phyloP scores from a whole-genome alignment of 2,888 invertebrate species.

The Cephus pygmeus region DNA sequence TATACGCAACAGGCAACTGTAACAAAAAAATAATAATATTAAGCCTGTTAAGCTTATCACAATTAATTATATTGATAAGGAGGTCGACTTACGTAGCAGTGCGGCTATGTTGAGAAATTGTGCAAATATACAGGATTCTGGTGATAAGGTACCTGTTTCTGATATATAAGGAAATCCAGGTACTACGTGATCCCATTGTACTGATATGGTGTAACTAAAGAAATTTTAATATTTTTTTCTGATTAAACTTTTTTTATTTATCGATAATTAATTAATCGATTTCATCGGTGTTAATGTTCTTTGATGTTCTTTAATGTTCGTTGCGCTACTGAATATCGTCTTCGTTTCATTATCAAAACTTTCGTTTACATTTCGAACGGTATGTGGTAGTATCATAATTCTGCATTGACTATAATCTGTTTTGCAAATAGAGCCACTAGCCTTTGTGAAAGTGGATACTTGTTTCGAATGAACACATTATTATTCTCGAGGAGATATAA shows the following conservation, averaged over 20 bases:
- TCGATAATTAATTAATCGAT: too few species aligned
- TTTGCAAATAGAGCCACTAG: constrained; percentile 12
- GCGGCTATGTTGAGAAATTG: constrained; percentile 71
- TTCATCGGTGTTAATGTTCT: too few species aligned
- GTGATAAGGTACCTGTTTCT: constrained; percentile 71
- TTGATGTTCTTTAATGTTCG: too few species aligned
- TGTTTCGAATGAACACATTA: constrained; percentile 12
- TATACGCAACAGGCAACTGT: constrained; percentile 69
- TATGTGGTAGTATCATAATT: background rate
- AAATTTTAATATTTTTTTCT: background rate
- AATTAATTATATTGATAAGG: too few species aligned
- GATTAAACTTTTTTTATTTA: too few species aligned
- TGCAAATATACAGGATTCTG: constrained; percentile 75
- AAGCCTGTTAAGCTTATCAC: too few species aligned
- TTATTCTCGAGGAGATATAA: constrained; percentile 16
- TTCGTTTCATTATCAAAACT: background rate
- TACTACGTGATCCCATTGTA: constrained; percentile 67
- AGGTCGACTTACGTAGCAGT: constrained; percentile 63
- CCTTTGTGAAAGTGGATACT: constrained; percentile 32
- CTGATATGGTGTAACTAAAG: constrained; percentile 68
- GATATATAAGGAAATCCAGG: constrained; percentile 71
- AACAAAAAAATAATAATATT: constrained; percentile 18
- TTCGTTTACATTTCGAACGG: background rate
- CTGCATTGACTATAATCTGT: background rate
- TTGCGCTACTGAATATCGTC: background rate